Percentiles rank a stretch among this genome's conserved stretches.
phyloP scores from a whole-genome alignment of 2,113 vertebrate genomes.

The Aepyceros melampus region DNA sequence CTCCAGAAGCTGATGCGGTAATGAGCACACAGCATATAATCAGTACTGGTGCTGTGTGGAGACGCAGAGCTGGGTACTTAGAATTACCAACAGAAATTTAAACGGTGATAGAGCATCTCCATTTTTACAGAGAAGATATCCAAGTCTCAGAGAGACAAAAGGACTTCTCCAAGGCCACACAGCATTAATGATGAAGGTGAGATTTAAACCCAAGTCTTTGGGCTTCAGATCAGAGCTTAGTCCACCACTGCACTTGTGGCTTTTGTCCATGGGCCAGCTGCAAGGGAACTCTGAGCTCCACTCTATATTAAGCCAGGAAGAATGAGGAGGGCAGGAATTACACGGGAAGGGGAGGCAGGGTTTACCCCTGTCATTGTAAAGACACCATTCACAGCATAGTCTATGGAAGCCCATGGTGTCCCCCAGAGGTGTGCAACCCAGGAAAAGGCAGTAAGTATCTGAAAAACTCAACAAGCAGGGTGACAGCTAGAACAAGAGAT shows the following conservation, averaged over 20 bases:
- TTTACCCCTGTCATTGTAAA: not conserved
- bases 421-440: too few relatives aligned
- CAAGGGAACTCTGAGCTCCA: not conserved
- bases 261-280: not conserved
- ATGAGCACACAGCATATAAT: not conserved
- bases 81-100: not conserved
- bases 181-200: not conserved
- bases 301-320: not conserved
- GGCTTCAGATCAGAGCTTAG: not conserved
- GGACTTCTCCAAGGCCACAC: not conserved
- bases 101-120: not conserved
- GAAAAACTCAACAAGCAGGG: not conserved
- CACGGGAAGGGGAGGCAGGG: rapidly evolving
- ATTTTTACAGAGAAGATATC: not conserved
- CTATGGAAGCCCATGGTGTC: not conserved
- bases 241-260: not conserved
- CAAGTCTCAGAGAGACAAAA: not conserved
- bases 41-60: not conserved
- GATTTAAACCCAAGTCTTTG: not conserved
- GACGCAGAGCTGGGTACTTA: not conserved
- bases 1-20: not conserved
- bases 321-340: not conserved
- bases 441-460: not conserved
- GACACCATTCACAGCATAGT: not conserved
- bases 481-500: not conserved